These are phyloP conservation scores for Epinotia demarniana DNA, from an alignment of 2,888 invertebrate species.

Conservation along the genomic window DNA sequence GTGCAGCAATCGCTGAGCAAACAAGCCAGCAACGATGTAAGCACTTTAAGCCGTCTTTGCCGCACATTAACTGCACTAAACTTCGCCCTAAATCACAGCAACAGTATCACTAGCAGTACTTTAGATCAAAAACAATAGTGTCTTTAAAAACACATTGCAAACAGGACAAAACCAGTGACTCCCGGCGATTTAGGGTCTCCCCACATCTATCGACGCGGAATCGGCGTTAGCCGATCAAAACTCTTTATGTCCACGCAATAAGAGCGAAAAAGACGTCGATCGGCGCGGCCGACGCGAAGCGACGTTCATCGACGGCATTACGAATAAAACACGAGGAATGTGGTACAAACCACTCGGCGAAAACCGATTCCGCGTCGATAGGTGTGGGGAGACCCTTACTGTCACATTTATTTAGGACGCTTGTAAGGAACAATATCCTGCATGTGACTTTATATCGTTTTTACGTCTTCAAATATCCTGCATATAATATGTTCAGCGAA, in stretches of 20 bases:
- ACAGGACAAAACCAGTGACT: neutral
- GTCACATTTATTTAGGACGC: neutral
- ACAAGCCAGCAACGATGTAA: slow-evolving; percentile 33
- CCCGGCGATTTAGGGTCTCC: too few relatives aligned
- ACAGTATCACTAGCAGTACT: slow-evolving; percentile 1
- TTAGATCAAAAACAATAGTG: neutral
- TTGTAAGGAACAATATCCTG: slow-evolving; percentile 1
- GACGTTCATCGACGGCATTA: too few relatives aligned
- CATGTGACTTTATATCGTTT: neutral
- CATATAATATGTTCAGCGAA: slow-evolving; percentile 33
- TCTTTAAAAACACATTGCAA: neutral
- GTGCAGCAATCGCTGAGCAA: slow-evolving; percentile 28
- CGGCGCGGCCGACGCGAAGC: too few relatives aligned
- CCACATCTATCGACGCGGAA: too few relatives aligned
- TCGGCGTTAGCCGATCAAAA: too few relatives aligned
- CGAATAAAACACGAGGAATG: too few relatives aligned
- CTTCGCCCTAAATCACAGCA: slow-evolving; percentile 31
- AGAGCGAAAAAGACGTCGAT: too few relatives aligned
- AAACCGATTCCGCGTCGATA: too few relatives aligned
- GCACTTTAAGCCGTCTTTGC: slow-evolving; percentile 35
- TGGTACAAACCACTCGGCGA: too few relatives aligned
- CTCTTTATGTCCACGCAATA: too few relatives aligned
- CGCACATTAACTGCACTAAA: slow-evolving; percentile 36
- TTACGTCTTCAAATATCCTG: slow-evolving; percentile 22
- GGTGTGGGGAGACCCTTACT: too few relatives aligned